Percentiles rank a stretch among this genome's conserved stretches.
These are phyloP conservation scores for Lindbergichthys nudifrons DNA, from an alignment of 2,797 vertebrate species.

Conservation along the genomic window DNA sequence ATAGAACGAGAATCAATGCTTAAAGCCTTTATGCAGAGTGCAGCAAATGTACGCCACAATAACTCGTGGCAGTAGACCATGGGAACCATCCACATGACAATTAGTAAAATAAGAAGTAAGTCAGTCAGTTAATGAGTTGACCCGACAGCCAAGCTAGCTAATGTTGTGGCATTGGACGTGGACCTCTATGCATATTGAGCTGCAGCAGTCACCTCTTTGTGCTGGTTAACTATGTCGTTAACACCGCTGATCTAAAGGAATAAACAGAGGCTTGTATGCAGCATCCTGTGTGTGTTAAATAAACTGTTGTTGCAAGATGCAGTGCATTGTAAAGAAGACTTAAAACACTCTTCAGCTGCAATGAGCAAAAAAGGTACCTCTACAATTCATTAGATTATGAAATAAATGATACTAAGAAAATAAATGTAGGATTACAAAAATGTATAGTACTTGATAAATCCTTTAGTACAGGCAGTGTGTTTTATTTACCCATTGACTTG, in stretches of 20 bases:
- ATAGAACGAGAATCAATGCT: constrained; percentile 30
- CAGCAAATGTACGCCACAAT: constrained; percentile 16
- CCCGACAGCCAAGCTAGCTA: constrained; percentile 13
- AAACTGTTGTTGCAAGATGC: constrained; percentile 31
- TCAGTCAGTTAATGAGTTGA: constrained; percentile 9
- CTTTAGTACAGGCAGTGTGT: constrained; percentile 19
- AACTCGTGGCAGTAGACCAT: constrained; percentile 13
- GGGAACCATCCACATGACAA: constrained; percentile 15
- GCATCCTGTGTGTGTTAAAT: constrained; percentile 41
- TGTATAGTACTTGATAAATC: constrained; percentile 6
- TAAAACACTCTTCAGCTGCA: constrained; percentile 43
- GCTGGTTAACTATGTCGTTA: background rate
- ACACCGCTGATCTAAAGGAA: constrained; percentile 26
- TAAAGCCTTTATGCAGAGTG: constrained; percentile 6
- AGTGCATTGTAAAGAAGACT: constrained; percentile 49
- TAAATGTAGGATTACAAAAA: constrained; percentile 1
- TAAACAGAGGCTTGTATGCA: constrained; percentile 8
- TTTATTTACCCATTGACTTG: constrained; percentile 21
- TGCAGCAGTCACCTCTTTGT: constrained; percentile 11
- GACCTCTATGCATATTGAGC: constrained; percentile 1
- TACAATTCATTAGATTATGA: constrained; percentile 34
- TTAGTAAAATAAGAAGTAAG: constrained; percentile 21
- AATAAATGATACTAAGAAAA: constrained; percentile 15
- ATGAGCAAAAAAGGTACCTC: constrained; percentile 26
- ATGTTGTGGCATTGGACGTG: background rate